Conservation (phyloP, 2,888 invertebrate genomes). For the Polietes domitor region DNA sequence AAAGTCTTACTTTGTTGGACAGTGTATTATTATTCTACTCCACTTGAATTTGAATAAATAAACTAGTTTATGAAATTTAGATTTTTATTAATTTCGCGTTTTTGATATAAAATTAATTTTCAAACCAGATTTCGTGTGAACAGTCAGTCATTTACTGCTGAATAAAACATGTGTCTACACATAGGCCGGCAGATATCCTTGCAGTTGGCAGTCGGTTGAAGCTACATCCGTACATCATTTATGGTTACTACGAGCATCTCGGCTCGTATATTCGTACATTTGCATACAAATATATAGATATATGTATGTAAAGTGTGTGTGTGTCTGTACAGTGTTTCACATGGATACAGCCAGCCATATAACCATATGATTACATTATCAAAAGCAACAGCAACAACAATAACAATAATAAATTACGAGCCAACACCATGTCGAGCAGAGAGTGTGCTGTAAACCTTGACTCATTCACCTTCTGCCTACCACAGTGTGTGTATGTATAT, state of each 20-base stretch:
- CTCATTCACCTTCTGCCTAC: neutral
- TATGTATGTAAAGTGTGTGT: neutral
- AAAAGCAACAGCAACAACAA: constrained; percentile 1
- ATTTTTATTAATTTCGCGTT: no score
- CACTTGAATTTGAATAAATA: no score
- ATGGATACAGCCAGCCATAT: neutral
- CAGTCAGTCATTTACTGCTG: no score
- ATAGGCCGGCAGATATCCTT: neutral
- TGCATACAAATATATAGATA: neutral
- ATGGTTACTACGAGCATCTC: neutral
- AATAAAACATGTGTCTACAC: neutral
- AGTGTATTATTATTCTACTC: no score
- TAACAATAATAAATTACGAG: neutral
- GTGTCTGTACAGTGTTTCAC: neutral
- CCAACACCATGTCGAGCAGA: neutral
- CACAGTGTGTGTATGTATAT: neutral
- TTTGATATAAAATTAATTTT: no score
- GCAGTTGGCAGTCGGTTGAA: neutral
- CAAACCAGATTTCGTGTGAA: no score
- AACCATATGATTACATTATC: constrained; percentile 51
- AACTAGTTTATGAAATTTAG: no score
- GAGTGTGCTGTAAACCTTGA: constrained; percentile 1
- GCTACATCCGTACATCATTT: neutral
- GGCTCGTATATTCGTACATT: neutral
- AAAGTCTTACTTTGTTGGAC: no score